Conservation (phyloP, 2,888 invertebrate genomes). For the Escarpia spicata region DNA sequence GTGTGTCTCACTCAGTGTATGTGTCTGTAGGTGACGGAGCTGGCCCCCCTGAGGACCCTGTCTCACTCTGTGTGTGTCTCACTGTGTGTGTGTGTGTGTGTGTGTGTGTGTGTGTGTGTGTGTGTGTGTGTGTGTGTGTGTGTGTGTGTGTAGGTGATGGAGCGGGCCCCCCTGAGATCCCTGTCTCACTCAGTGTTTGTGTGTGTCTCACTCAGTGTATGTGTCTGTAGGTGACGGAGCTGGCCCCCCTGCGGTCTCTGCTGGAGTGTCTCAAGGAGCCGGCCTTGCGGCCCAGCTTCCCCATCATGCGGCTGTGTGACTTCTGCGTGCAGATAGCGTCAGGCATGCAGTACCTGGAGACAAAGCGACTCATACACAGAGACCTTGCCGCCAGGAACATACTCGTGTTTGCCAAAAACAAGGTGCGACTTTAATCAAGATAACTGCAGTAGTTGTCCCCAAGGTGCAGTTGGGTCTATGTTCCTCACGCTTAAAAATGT, state of each 20-base stretch:
- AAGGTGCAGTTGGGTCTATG: background rate
- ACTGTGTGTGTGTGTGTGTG: too few species aligned
- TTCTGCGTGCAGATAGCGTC: slow-evolving; percentile 68
- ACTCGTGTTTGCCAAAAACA: slow-evolving; percentile 93
- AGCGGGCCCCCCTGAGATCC: slow-evolving; percentile 77
- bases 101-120: too few species aligned
- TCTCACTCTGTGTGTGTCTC: too few species aligned
- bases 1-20: too few species aligned
- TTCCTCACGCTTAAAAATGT: too few species aligned
- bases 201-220: background rate
- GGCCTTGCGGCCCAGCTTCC: slow-evolving; percentile 87
- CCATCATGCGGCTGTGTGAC: slow-evolving; percentile 90
- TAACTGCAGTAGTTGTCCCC: background rate
- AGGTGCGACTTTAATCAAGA: slow-evolving; percentile 67
- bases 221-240: slow-evolving; percentile 81
- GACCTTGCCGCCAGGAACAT: slow-evolving; percentile 98
- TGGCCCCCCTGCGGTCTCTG: slow-evolving; percentile 93
- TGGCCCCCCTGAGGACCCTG: slow-evolving; percentile 73
- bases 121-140: too few species aligned
- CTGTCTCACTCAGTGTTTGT: too few species aligned
- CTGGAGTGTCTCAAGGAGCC: slow-evolving; percentile 96
- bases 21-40: slow-evolving; percentile 81
- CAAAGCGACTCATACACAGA: slow-evolving; percentile 94
- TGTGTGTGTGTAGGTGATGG: slow-evolving; percentile 77
- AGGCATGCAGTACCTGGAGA: slow-evolving; percentile 97